Percentiles rank a stretch among this genome's conserved stretches.
Evolutionary conservation across 2,888 invertebrate species (phyloP).

Genomic region (Dexiosoma caninum): DNA sequence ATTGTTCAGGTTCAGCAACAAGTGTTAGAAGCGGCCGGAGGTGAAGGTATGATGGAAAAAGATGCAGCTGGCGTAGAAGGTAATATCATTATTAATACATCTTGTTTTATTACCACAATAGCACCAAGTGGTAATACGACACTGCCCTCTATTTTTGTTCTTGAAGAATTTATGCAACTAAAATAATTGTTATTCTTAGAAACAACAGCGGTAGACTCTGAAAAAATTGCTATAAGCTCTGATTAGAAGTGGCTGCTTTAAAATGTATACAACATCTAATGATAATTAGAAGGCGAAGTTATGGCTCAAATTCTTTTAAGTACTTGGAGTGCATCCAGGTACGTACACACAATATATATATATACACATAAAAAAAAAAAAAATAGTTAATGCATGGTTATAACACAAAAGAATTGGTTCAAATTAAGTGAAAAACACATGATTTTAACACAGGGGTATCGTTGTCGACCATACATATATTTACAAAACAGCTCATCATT

Average conservation of each 20-base stretch:
- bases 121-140: constrained; percentile 59
- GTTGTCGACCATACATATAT: too few relatives aligned
- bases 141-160: constrained; percentile 68
- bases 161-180: constrained; percentile 74
- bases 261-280: constrained; percentile 30
- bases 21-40: constrained; percentile 64
- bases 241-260: constrained; percentile 59
- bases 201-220: constrained; percentile 36
- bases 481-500: too few relatives aligned
- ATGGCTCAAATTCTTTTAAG: constrained; percentile 24
- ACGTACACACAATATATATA: constrained; percentile 1
- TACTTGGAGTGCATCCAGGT: constrained; percentile 45
- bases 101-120: too few relatives aligned
- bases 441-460: too few relatives aligned
- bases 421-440: too few relatives aligned
- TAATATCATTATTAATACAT: constrained; percentile 49
- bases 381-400: too few relatives aligned
- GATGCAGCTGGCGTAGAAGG: constrained; percentile 64
- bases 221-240: constrained; percentile 49
- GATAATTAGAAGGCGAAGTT: constrained; percentile 22
- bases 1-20: constrained; percentile 77
- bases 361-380: too few relatives aligned
- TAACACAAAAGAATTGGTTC: too few relatives aligned
- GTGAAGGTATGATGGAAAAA: constrained; percentile 68
- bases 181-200: constrained; percentile 50